Base-by-base conservation (phyloP, 2,888 invertebrate genomes). In the Hydraecia micacea region DNA sequence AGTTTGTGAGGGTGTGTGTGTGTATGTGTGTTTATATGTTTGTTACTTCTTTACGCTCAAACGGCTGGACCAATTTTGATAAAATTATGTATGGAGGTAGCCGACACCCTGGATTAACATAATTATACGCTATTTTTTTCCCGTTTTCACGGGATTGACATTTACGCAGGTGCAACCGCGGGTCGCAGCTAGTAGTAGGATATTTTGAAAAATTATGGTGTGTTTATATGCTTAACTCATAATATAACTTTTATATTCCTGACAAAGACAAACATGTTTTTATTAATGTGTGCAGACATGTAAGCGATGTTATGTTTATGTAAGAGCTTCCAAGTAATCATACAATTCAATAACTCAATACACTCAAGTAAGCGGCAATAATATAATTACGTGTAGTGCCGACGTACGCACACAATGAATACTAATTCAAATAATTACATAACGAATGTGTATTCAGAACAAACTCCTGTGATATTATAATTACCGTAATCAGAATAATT, bases 391-490 rank as follows among this genome's bases (percentile, higher is more conserved):
- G 3, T 21, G n/a, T 13, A 58, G 58, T 82, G 52, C 28, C 1
- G 25, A 66, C 52, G 28, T 55, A 18, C 52, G 65, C 69, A 60
- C 76, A 66, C 46, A 70, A 60, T 70, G 46, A 66, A 32, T 55
- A 70, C 49, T 42, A 55, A 83, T 42, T 55, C 65, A 65, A 55
- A 65, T 39, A 75, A 21, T 39, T n/a, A 52, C 0, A 15, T 46
- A 25, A 55, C 39, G n/a, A 18, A 55, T 39, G n/a, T 18, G 13
- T 28, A 18, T 68, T 25, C 4, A 49, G 28, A 49, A 49, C 60
- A 49, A 32, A 49, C 62, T 15, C 13, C 15, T 75, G 28, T 42
- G 55, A 55, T 49, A 36, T 39, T 11, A 49, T 28, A 73, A n/a
- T 36, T n/a, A 73, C 18, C n/a, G 7, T 52, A 49, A 55, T 68